These are phyloP conservation scores for Progne subis DNA, from an alignment of 2,113 vertebrate genomes.

Conservation along the genomic window DNA sequence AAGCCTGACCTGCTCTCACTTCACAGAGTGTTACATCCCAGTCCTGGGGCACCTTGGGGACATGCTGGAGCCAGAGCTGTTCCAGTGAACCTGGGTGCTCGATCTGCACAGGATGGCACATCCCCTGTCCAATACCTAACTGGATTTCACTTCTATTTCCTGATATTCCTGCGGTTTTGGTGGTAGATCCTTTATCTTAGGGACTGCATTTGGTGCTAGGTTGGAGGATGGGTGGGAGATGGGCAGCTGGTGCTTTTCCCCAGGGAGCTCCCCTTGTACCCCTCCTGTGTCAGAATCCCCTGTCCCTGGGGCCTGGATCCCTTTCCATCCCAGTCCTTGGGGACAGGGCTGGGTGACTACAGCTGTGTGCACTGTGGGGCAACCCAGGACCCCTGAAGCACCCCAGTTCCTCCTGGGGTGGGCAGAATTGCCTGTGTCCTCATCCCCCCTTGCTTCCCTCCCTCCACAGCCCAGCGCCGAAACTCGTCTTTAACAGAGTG, in stretches of 20 bases:
- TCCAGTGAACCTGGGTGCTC: not conserved
- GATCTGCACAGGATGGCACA: not conserved
- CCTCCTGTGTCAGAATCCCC: not conserved
- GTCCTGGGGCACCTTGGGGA: not conserved
- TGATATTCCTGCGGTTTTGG: not conserved
- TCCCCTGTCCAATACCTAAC: not conserved
- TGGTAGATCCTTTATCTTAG: not conserved
- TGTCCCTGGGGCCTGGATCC: not conserved
- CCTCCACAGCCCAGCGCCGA: constrained; percentile 76
- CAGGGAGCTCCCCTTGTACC: not conserved
- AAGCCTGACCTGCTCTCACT: not conserved
- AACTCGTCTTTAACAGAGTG: constrained; percentile 90
- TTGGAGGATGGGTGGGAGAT: not conserved
- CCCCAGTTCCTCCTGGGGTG: not conserved
- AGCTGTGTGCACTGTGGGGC: rapidly evolving
- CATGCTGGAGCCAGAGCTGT: not conserved
- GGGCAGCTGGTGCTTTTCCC: not conserved
- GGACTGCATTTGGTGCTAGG: not conserved
- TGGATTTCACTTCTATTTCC: not conserved
- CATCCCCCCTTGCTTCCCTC: not conserved
- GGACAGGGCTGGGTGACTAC: not conserved
- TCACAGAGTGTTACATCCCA: not conserved
- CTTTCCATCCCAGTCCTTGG: not conserved
- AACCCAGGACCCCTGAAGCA: not conserved
- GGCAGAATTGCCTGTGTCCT: not conserved